These are phyloP conservation scores for Romanogobio albipinnatus DNA, from an alignment of 2,113 vertebrate species.

Conservation along the genomic window DNA sequence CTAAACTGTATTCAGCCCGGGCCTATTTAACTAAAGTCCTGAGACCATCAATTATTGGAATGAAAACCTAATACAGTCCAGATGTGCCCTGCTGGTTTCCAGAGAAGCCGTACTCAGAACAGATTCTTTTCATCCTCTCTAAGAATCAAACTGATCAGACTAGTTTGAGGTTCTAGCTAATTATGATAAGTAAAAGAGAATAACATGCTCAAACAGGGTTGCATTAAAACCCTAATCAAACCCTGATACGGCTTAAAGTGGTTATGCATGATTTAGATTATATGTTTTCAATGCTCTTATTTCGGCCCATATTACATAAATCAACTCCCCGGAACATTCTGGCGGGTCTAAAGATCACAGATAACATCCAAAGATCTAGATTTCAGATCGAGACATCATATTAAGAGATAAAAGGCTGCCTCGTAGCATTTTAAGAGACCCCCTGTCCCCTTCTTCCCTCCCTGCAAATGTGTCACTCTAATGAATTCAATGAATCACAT, in stretches of 20 bases:
- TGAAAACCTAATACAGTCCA: constrained; percentile 54
- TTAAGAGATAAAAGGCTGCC: not conserved
- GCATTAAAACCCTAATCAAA: not conserved
- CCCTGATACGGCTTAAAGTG: not conserved
- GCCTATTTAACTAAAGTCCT: constrained; percentile 46
- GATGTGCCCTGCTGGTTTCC: constrained; percentile 47
- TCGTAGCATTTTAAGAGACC: constrained; percentile 1
- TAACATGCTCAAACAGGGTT: constrained; percentile 18
- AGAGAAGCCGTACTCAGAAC: constrained; percentile 43
- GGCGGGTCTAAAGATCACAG: not conserved
- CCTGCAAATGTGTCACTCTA: constrained; percentile 41
- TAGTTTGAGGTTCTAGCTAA: constrained; percentile 12
- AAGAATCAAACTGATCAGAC: constrained; percentile 45
- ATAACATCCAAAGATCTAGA: not conserved
- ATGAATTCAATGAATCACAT: constrained; percentile 58
- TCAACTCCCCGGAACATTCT: not conserved
- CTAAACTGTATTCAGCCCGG: constrained; percentile 14
- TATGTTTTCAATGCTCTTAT: not conserved
- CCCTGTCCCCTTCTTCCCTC: not conserved
- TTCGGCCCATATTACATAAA: not conserved
- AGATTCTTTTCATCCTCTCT: constrained; percentile 46
- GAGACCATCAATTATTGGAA: constrained; percentile 48
- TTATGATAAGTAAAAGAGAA: constrained; percentile 32
- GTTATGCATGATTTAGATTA: not conserved
- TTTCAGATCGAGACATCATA: not conserved